Evolutionary conservation across 2,113 vertebrate species (phyloP), one percentile per base, ranked within the genome.

Genomic region (Dasypus novemcinctus): DNA sequence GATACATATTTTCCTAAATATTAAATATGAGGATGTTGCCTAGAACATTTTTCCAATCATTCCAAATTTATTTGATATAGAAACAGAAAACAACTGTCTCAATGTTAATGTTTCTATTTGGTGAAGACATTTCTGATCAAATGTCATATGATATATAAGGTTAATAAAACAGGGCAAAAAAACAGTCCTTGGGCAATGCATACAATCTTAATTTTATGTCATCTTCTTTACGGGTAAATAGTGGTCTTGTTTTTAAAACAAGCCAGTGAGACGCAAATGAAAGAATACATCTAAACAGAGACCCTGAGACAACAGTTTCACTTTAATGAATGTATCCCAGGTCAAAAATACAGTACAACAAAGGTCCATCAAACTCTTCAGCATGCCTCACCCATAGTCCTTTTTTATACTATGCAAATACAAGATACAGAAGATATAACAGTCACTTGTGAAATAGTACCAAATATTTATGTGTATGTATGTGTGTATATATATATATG

Each of bases 51-150:
- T 49, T 68, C 21, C 14, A 72, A 29, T 72, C 54, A 38, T 78
- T 82, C 5, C 52, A 89, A 85, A 81, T 79, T 76, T 85, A 59
- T 46, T 92, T 74, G 57, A 61, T 87, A 52, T 52, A 49, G 93
- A 81, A 95, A 14, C 52, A 85, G 49, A 0, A 96, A 76, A 76
- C 81, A 57, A 87, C 29, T 36, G 5, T 46, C 10, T 87, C 25
- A 89, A 81, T 17, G 71, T 57, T 57, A 69, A 49, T 92, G 12
- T 15, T 91, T 79, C 27, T 59, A 38, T 90, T 66, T 80, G 31
- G 41, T 78, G 36, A 94, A 72, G 41, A 81, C 36, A 75, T 68
- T 89, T 90, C 46, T 75, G 83, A 41, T 81, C 66, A 96, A 94
- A 94, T 87, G 21, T n/a, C 76, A 61, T 33, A 46, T 15, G 12